Conservation (phyloP, 2,797 vertebrate genomes). For the Lithobates pipiens region DNA sequence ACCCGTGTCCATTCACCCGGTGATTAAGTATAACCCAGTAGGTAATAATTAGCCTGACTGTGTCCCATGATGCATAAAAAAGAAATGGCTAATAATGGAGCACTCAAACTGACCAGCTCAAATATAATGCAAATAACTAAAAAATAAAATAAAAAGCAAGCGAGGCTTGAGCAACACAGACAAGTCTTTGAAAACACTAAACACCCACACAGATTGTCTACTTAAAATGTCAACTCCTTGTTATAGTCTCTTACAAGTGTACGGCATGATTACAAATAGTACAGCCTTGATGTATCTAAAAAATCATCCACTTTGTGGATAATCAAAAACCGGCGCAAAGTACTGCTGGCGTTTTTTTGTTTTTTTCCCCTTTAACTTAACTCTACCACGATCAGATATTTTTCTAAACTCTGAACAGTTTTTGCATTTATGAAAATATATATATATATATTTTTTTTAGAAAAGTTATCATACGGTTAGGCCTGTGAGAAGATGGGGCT, state of each 20-base stretch:
- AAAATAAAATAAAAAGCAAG: background rate
- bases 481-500: too few species aligned
- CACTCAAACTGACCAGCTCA: background rate
- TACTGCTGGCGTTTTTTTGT: too few species aligned
- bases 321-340: background rate
- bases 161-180: background rate
- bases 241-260: background rate
- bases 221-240: conserved; percentile 24
- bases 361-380: too few species aligned
- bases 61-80: background rate
- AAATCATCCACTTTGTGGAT: background rate
- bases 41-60: too few species aligned
- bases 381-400: too few species aligned
- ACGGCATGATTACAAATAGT: background rate
- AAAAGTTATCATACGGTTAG: too few species aligned
- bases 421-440: too few species aligned
- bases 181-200: background rate
- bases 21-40: too few species aligned
- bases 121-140: background rate
- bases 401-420: too few species aligned
- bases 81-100: background rate
- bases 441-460: too few species aligned
- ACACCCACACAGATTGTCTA: background rate
- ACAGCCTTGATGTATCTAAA: background rate
- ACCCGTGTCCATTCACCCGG: too few species aligned